Evolutionary conservation across 2,113 vertebrate genomes (phyloP).

Genomic region (Dipodomys stephensi): DNA sequence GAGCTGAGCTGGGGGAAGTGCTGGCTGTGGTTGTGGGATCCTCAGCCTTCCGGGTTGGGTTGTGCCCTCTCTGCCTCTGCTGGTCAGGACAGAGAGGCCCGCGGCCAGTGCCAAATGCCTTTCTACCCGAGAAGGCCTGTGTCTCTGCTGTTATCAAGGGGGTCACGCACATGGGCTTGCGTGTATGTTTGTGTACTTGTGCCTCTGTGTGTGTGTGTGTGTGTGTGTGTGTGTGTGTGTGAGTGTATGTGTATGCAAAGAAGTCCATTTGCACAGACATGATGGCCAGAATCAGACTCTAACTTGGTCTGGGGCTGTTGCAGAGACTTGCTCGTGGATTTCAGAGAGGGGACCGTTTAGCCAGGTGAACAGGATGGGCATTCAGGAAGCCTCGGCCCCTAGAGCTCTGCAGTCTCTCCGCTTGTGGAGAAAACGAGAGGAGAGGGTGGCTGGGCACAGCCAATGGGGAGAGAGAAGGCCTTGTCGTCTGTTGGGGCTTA

Average conservation of each 20-base stretch:
- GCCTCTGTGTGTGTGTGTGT: too few species aligned
- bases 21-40: too few species aligned
- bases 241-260: background rate
- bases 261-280: rapidly evolving
- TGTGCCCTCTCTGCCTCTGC: background rate
- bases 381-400: background rate
- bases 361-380: background rate
- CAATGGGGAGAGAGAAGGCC: rapidly evolving
- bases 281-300: rapidly evolving
- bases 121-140: rapidly evolving
- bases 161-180: too few species aligned
- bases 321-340: rapidly evolving
- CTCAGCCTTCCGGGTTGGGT: rapidly evolving
- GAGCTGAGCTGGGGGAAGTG: too few species aligned
- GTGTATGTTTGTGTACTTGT: background rate
- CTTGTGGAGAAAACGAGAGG: background rate
- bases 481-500: background rate
- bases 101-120: rapidly evolving
- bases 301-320: rapidly evolving
- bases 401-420: too few species aligned
- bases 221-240: background rate
- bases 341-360: background rate
- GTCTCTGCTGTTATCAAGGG: background rate
- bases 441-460: background rate
- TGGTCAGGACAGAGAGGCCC: background rate